Percentiles rank a stretch among this genome's conserved stretches.
phyloP scores from a whole-genome alignment of 2,888 invertebrate genomes.

The Agapetus fuscipes region DNA sequence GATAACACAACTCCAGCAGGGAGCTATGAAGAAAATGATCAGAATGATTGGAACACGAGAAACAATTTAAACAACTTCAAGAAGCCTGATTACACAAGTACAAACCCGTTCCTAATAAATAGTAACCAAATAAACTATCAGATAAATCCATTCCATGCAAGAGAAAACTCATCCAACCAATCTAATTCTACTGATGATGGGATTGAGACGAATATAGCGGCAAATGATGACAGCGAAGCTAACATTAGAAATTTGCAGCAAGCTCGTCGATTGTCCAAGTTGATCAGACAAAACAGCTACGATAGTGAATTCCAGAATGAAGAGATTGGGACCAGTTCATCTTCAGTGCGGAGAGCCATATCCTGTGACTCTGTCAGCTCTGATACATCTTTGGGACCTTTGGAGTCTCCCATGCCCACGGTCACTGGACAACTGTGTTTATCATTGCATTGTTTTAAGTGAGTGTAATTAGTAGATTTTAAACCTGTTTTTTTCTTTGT shows the following conservation, averaged over 20 bases:
- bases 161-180: constrained; percentile 8
- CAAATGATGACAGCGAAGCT: constrained; percentile 6
- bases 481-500: background rate
- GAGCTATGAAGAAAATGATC: constrained; percentile 10
- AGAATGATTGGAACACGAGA: constrained; percentile 20
- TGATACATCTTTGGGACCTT: constrained; percentile 63
- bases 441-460: constrained; percentile 71
- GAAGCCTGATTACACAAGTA: constrained; percentile 20
- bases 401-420: constrained; percentile 58
- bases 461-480: background rate
- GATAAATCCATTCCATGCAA: constrained; percentile 18
- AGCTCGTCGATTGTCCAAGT: constrained; percentile 4
- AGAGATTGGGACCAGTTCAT: constrained; percentile 15
- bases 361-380: constrained; percentile 76
- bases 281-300: constrained; percentile 14
- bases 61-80: constrained; percentile 19
- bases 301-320: constrained; percentile 15
- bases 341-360: constrained; percentile 51
- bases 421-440: constrained; percentile 67
- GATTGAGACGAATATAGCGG: too few species aligned
- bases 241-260: constrained; percentile 12
- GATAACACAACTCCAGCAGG: constrained; percentile 3
- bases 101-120: constrained; percentile 20
- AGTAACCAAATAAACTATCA: constrained; percentile 18
- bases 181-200: constrained; percentile 6